These are phyloP conservation scores for Phylloscopus trochilus DNA, from an alignment of 2,113 vertebrate species.

Conservation along the genomic window DNA sequence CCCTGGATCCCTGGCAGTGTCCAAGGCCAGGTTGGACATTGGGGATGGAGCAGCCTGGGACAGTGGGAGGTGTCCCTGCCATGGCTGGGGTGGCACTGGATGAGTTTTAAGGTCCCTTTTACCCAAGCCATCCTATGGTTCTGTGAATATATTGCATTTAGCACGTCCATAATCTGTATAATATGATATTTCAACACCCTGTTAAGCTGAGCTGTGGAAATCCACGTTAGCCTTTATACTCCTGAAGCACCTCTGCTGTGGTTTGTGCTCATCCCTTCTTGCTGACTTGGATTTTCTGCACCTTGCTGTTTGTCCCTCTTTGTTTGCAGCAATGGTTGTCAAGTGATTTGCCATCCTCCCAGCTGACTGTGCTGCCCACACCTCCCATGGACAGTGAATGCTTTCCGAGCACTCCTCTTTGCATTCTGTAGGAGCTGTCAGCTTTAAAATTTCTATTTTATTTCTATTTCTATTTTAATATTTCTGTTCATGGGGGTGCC, in stretches of 20 bases:
- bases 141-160: background rate
- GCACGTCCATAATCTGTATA: background rate
- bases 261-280: background rate
- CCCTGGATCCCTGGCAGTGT: background rate
- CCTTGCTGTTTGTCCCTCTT: background rate
- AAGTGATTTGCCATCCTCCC: background rate
- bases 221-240: background rate
- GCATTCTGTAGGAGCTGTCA: background rate
- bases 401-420: background rate
- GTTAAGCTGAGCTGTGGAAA: background rate
- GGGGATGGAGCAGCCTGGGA: background rate
- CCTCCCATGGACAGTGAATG: background rate
- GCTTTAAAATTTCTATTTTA: background rate
- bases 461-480: background rate
- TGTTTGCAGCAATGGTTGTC: background rate
- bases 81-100: fast-evolving
- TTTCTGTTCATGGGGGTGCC: background rate
- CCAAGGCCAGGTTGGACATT: background rate
- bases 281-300: background rate
- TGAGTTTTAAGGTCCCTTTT: background rate
- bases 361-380: background rate
- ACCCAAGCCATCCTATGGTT: background rate
- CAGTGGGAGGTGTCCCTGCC: fast-evolving
- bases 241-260: background rate
- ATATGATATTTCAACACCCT: background rate